phyloP scores from a whole-genome alignment of 1,140 invertebrate species.

The Zaprionus camerounensis region DNA sequence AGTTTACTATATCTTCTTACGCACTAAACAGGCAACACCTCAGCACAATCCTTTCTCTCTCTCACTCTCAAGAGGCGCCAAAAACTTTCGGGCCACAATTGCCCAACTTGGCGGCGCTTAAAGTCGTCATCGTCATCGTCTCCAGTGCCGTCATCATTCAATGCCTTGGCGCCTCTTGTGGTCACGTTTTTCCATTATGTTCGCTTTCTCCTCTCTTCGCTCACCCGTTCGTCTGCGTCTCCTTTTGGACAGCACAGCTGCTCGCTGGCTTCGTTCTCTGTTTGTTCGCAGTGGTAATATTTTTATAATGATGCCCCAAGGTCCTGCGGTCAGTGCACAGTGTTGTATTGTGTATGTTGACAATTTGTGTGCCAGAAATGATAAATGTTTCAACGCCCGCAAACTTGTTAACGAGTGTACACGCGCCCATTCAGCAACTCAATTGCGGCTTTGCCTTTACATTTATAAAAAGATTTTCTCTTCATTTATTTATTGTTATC shows the following conservation, averaged over 20 bases:
- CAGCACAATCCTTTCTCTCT: constrained; percentile 20
- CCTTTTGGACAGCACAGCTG: background rate
- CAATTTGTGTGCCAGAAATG: constrained; percentile 62
- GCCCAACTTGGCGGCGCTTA: constrained; percentile 39
- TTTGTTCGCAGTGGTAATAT: constrained; percentile 58
- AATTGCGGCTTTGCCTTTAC: constrained; percentile 22
- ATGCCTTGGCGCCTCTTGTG: constrained; percentile 57
- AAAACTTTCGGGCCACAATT: constrained; percentile 52
- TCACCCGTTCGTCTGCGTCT: background rate
- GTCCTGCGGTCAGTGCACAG: constrained; percentile 11
- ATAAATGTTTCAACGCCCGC: constrained; percentile 56
- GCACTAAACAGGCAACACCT: constrained; percentile 28
- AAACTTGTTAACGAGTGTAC: constrained; percentile 46
- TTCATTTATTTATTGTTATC: background rate
- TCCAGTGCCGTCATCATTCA: constrained; percentile 32
- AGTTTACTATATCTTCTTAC: constrained; percentile 11
- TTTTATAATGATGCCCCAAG: constrained; percentile 68
- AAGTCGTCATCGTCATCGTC: constrained; percentile 39
- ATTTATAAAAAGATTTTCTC: background rate
- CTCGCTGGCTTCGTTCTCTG: background rate
- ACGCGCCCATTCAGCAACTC: constrained; percentile 16
- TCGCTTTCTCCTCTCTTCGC: constrained; percentile 4
- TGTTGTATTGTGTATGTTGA: constrained; percentile 44
- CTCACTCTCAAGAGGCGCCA: constrained; percentile 37
- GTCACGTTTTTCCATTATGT: constrained; percentile 77